Percentiles rank a stretch among this genome's conserved stretches.
phyloP scores from a whole-genome alignment of 1,140 invertebrate genomes.

The Heterodera carotae region DNA sequence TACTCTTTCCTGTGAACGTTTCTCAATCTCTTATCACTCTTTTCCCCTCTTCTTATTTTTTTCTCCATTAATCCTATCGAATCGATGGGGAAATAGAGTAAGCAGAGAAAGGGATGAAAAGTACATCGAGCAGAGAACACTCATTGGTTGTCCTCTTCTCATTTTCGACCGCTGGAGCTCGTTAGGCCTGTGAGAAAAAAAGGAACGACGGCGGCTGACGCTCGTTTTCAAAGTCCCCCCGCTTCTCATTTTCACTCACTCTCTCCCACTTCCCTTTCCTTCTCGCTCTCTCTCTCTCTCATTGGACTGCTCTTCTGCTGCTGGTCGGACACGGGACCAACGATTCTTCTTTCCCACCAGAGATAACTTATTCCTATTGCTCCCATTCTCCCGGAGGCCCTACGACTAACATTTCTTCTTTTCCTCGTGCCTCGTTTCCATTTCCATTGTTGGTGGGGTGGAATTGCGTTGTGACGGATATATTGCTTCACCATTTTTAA shows the following conservation, averaged over 20 bases:
- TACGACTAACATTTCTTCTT: neutral
- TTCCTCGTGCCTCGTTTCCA: neutral
- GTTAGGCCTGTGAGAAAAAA: neutral
- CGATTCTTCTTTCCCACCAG: conserved; percentile 1
- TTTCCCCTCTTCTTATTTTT: too few species aligned
- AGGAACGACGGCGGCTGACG: neutral
- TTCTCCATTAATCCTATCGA: too few species aligned
- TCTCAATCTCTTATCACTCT: too few species aligned
- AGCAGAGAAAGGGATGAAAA: neutral
- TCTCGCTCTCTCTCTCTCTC: neutral
- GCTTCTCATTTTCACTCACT: too few species aligned
- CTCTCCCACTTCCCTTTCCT: neutral
- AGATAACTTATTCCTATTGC: neutral
- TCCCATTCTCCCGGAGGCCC: neutral
- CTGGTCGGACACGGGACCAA: neutral
- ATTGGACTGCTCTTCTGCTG: neutral
- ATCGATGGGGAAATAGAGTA: too few species aligned
- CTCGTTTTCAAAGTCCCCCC: neutral
- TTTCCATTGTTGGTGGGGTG: neutral
- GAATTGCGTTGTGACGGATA: neutral
- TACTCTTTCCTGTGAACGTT: too few species aligned
- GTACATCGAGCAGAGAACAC: neutral
- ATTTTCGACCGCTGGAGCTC: neutral
- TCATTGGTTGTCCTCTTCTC: neutral
- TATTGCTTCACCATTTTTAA: neutral